Evolutionary conservation across 1,140 invertebrate species (phyloP).

Genomic region (Anastatus disparis): DNA sequence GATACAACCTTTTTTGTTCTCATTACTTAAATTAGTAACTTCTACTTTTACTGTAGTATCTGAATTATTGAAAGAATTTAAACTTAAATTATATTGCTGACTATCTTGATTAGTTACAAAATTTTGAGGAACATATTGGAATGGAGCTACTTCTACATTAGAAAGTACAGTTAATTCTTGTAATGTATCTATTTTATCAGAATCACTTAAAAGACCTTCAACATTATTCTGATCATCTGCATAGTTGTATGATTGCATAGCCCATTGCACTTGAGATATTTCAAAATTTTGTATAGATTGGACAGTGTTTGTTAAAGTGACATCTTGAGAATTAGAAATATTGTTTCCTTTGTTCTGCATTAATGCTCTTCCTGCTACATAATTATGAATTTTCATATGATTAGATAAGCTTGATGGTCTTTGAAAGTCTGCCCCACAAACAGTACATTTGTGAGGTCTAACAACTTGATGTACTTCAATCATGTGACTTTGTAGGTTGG

Average conservation of each 20-base stretch:
- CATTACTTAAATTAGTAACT: conserved; percentile 41
- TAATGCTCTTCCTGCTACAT: conserved; percentile 62
- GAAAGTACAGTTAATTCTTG: conserved; percentile 61
- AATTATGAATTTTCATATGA: conserved; percentile 67
- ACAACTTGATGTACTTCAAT: conserved; percentile 53
- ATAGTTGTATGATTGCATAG: conserved; percentile 57
- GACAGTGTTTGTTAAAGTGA: conserved; percentile 43
- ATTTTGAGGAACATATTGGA: conserved; percentile 56
- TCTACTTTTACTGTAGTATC: conserved; percentile 55
- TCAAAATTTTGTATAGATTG: conserved; percentile 52
- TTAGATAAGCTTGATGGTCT: conserved; percentile 67
- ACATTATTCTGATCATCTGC: conserved; percentile 47
- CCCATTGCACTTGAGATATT: conserved; percentile 56
- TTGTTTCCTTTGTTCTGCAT: conserved; percentile 49
- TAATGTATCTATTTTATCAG: conserved; percentile 56
- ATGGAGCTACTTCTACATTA: conserved; percentile 59
- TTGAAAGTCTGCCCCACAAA: conserved; percentile 65
- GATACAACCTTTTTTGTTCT: conserved; percentile 41
- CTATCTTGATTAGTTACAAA: conserved; percentile 34
- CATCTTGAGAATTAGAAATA: conserved; percentile 47
- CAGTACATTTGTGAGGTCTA: conserved; percentile 60
- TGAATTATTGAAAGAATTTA: conserved; percentile 52
- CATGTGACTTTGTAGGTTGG: conserved; percentile 58
- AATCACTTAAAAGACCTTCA: conserved; percentile 42
- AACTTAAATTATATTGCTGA: conserved; percentile 51